A percentile compares a stretch with the other conserved stretches of the same genome.
These are phyloP conservation scores for Actinia tenebrosa DNA, from an alignment of 64 coral and sea anemone species.

Conservation along the genomic window DNA sequence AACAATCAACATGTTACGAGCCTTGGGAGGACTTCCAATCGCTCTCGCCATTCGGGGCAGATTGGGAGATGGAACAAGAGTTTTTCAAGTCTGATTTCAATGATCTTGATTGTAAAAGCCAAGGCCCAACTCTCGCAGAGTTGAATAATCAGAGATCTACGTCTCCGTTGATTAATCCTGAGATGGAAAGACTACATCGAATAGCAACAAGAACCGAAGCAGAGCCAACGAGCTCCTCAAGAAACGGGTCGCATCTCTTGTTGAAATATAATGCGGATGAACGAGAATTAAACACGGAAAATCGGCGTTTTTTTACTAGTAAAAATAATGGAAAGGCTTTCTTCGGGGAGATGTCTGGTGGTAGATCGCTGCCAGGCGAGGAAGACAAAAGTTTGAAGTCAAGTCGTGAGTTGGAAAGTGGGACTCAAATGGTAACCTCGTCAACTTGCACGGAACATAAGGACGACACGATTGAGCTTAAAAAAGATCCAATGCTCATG, in stretches of 20 bases:
- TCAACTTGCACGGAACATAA: not conserved
- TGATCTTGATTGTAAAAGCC: constrained; percentile 57
- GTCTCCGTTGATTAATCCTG: constrained; percentile 93
- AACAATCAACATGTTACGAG: not conserved
- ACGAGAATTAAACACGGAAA: constrained; percentile 4
- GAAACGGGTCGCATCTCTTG: not conserved
- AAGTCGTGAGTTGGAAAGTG: not conserved
- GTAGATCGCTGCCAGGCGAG: not conserved
- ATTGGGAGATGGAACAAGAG: constrained; percentile 85
- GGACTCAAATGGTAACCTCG: not conserved
- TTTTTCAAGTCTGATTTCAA: constrained; percentile 59
- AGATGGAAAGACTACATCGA: constrained; percentile 94
- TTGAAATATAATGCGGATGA: not conserved
- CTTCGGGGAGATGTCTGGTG: not conserved
- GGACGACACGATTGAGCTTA: constrained; percentile 11
- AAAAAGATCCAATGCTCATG: not conserved
- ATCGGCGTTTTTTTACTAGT: constrained; percentile 9
- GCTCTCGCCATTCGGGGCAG: constrained; percentile 57
- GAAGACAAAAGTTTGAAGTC: not conserved
- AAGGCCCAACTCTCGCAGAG: constrained; percentile 92
- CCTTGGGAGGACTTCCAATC: constrained; percentile 47
- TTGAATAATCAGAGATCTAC: constrained; percentile 79
- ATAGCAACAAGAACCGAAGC: constrained; percentile 70
- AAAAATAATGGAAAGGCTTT: not conserved
- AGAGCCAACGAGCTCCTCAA: constrained; percentile 31